These are phyloP conservation scores for Trisateles emortualis DNA, from an alignment of 2,888 invertebrate species.

Conservation along the genomic window DNA sequence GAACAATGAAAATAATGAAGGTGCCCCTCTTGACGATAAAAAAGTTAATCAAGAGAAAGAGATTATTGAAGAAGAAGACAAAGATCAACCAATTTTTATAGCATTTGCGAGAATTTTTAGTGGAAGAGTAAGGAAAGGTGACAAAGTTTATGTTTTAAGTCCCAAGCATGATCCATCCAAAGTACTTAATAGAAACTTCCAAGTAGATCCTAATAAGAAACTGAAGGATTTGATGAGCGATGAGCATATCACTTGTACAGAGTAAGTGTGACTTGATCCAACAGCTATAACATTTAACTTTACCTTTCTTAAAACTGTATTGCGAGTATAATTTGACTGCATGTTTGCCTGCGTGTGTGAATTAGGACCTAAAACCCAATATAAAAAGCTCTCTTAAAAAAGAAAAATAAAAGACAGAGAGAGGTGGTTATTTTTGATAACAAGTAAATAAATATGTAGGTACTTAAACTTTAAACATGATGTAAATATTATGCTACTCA, in stretches of 20 bases:
- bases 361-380: no score
- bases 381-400: no score
- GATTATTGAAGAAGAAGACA: slow-evolving; percentile 62
- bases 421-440: no score
- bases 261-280: slow-evolving; percentile 65
- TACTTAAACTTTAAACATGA: no score
- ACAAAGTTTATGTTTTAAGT: slow-evolving; percentile 93
- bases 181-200: slow-evolving; percentile 75
- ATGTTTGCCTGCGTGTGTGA: no score
- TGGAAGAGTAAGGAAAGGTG: slow-evolving; percentile 92
- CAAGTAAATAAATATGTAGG: no score
- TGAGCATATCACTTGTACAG: slow-evolving; percentile 88
- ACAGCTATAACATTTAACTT: neutral
- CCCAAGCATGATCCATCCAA: slow-evolving; percentile 95
- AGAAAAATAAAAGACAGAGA: no score
- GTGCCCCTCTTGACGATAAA: slow-evolving; percentile 47
- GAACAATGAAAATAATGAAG: slow-evolving; percentile 54
- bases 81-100: slow-evolving; percentile 90
- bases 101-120: slow-evolving; percentile 98
- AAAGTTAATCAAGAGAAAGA: slow-evolving; percentile 57
- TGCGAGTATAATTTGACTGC: no score
- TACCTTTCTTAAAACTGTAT: neutral
- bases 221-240: slow-evolving; percentile 88
- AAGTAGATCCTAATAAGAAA: slow-evolving; percentile 79
- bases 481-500: no score